These are phyloP conservation scores for Dolichopus griseipennis DNA, from an alignment of 2,888 invertebrate species.

Conservation along the genomic window DNA sequence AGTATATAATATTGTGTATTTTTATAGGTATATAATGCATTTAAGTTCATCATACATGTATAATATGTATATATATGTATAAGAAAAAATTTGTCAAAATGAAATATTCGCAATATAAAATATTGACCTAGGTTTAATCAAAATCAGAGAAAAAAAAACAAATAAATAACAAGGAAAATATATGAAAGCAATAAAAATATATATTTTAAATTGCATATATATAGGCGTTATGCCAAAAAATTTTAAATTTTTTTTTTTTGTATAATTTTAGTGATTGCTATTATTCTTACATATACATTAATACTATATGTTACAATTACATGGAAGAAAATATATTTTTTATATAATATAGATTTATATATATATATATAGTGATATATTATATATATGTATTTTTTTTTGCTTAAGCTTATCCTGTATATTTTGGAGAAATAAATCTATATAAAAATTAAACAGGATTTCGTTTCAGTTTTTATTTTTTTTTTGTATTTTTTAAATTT, in stretches of 20 bases:
- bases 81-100: not conserved
- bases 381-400: not conserved
- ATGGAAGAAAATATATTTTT: too few species aligned
- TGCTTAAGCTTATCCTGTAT: not conserved
- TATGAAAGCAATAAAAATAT: too few species aligned
- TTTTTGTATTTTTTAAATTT: not conserved
- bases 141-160: not conserved
- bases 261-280: not conserved
- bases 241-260: not conserved
- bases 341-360: too few species aligned
- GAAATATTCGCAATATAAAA: not conserved
- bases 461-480: too few species aligned
- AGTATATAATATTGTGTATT: too few species aligned
- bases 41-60: too few species aligned
- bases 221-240: not conserved
- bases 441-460: too few species aligned
- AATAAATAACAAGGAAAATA: too few species aligned
- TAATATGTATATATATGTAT: not conserved
- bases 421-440: not conserved
- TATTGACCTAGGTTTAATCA: conserved; percentile 3
- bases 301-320: too few species aligned
- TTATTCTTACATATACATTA: too few species aligned
- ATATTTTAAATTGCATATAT: too few species aligned
- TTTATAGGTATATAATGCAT: too few species aligned
- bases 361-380: not conserved